Evolutionary conservation across 2,113 vertebrate species (phyloP).

Genomic region (Pygathrix nemaeus): DNA sequence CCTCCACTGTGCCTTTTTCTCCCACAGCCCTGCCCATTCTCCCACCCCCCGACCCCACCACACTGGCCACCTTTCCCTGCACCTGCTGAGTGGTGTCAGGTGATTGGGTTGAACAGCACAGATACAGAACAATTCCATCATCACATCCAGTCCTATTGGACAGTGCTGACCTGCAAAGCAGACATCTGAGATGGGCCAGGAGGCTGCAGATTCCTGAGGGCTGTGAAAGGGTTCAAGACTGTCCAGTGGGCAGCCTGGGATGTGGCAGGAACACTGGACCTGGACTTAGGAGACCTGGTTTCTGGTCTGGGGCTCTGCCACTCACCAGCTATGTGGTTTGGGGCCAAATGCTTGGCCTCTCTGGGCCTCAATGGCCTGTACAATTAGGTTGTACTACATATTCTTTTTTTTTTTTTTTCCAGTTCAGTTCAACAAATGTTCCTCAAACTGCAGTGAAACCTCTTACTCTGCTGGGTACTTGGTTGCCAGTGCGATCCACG

Average conservation of each 20-base stretch:
- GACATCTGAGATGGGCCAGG: neutral
- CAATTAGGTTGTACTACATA: neutral
- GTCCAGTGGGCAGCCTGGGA: neutral
- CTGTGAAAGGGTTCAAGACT: neutral
- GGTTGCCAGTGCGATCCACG: neutral
- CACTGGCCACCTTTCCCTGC: neutral
- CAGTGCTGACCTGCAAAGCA: neutral
- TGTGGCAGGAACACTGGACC: neutral
- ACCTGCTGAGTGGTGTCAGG: neutral
- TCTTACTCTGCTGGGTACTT: neutral
- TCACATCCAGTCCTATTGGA: accelerated
- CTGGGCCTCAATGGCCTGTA: neutral
- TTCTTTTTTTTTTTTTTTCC: neutral
- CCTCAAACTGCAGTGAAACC: neutral
- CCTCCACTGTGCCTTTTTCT: neutral
- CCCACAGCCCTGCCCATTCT: neutral
- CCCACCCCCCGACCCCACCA: no score
- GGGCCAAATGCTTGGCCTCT: neutral
- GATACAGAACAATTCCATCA: no score
- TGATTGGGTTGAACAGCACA: neutral
- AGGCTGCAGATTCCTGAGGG: neutral
- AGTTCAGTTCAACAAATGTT: neutral
- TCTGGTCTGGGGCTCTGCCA: neutral
- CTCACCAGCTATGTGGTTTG: neutral
- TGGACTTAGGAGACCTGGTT: neutral